A percentile compares a stretch with the other conserved stretches of the same genome.
Conservation (phyloP, 2,797 vertebrate species). For the Ficedula albicollis region DNA sequence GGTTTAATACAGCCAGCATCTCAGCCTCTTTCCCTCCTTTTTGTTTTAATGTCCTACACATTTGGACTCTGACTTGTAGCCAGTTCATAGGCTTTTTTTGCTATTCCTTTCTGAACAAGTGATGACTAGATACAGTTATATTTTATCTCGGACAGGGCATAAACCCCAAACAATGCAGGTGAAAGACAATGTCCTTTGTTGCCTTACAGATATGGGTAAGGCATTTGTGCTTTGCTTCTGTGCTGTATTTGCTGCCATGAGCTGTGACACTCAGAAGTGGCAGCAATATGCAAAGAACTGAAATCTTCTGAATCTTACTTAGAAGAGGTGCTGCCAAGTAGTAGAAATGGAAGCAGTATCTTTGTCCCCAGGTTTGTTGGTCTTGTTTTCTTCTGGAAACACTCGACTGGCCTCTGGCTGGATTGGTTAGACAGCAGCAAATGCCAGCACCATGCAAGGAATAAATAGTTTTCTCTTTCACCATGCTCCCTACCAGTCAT, state of each 20-base stretch:
- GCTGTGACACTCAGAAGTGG: background rate
- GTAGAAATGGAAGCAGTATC: background rate
- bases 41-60: background rate
- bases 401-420: background rate
- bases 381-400: background rate
- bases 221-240: background rate
- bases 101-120: background rate
- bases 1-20: background rate
- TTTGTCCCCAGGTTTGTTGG: background rate
- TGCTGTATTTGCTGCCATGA: background rate
- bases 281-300: background rate
- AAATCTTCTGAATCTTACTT: background rate
- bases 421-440: background rate
- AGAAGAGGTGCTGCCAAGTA: background rate
- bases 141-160: background rate
- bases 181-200: background rate
- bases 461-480: background rate
- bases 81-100: background rate
- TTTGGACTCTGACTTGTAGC: background rate
- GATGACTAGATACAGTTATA: background rate
- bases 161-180: background rate
- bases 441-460: background rate
- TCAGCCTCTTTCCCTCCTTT: background rate
- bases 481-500: background rate
- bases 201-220: background rate